Base-by-base conservation (phyloP, 2,888 invertebrate genomes). In the Dryococelus australis region DNA sequence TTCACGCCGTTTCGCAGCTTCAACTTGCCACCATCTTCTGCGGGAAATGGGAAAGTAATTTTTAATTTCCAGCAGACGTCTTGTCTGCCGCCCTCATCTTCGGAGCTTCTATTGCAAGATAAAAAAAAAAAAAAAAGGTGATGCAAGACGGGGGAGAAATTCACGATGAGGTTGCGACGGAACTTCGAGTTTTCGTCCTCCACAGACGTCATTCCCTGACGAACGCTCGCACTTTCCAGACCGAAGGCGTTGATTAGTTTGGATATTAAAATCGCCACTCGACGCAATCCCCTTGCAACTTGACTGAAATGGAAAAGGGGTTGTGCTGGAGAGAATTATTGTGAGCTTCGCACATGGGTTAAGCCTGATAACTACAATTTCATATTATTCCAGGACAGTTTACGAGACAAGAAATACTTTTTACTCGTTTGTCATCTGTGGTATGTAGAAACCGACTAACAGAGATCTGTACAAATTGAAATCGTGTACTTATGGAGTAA, bases 1-100 rank as follows among this genome's bases (percentile, higher is more conserved):
- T 16, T 8, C 47, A 13, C 47, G 8, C 47, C 47, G n/a, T n/a
- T 47, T 1, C 35, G 4, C 35, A 35, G 35, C 51, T 16, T 6
- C 20, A 16, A 51, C 20, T 65, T n/a, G n/a, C 6, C n/a, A 16
- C n/a, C 24, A 65, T 65, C 65, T n/a, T n/a, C 6, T 24, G n/a
- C 65, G 65, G 65, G 65, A 65, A 65, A 65, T 65, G 65, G 65
- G 65, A 65, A 65, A 65, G 20, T 65, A 65, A 65, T 65, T 65
- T 65, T 65, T 65, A 65, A 65, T 65, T 65, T 65, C 65, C 65
- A 65, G 24, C 8, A 65, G 65, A 12, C 65, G 16, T n/a, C 65
- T 65, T 16, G 65, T 65, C 65, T 65, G 0, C 16, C 65, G 4
- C 8, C 65, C n/a, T 24, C 65, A 24, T 65, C 65, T 65, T 65